Percentiles rank a stretch among this genome's conserved stretches.
These are phyloP conservation scores for Catocala sponsa DNA, from an alignment of 2,888 invertebrate genomes.

Conservation along the genomic window DNA sequence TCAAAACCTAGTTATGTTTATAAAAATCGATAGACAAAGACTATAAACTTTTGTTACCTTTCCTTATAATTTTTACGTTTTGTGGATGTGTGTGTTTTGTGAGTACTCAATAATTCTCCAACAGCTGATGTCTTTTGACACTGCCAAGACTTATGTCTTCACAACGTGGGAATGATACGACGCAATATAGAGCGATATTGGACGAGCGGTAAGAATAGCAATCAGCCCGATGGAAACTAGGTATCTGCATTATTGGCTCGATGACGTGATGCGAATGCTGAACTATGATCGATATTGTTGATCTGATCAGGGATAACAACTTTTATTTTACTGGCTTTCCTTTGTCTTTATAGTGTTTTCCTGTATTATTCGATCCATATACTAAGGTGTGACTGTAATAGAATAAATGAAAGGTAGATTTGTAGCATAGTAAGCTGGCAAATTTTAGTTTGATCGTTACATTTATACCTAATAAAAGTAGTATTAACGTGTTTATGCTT, in stretches of 20 bases:
- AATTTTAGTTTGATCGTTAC: no score
- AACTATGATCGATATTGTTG: conserved; percentile 47
- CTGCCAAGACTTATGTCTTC: conserved; percentile 51
- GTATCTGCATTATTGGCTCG: conserved; percentile 64
- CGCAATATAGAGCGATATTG: conserved; percentile 68
- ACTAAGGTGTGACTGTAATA: no score
- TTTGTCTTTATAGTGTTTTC: background rate
- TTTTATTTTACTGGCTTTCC: conserved; percentile 7
- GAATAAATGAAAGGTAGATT: no score
- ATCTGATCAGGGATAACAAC: conserved; percentile 23
- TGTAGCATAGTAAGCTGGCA: no score
- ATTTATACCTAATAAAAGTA: no score
- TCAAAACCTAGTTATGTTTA: no score
- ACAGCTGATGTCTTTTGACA: conserved; percentile 51
- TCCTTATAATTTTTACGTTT: no score
- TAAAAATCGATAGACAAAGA: no score
- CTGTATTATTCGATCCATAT: background rate
- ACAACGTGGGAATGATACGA: conserved; percentile 49
- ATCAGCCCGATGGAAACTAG: conserved; percentile 62
- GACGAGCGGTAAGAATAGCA: conserved; percentile 71
- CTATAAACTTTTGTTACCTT: no score
- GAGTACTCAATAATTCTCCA: conserved; percentile 39
- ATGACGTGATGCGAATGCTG: conserved; percentile 62
- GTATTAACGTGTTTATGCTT: no score
- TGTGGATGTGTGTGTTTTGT: background rate